A percentile compares a stretch with the other conserved stretches of the same genome.
Conservation (phyloP, 2,113 vertebrate genomes). For the Burhinus bistriatus region DNA sequence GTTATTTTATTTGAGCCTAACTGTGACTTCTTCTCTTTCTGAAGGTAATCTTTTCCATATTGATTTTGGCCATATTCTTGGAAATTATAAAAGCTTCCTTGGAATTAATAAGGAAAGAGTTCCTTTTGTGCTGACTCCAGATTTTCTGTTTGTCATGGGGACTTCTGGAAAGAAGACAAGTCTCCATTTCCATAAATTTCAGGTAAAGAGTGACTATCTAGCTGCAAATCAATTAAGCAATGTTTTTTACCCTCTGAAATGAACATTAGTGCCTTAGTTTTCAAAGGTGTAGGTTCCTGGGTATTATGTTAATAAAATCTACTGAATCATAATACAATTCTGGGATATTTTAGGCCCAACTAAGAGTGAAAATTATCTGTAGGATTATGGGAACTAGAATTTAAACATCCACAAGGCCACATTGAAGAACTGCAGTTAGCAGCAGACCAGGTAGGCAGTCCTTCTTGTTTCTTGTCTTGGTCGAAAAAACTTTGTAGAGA, state of each 20-base stretch:
- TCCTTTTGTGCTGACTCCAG: constrained; percentile 95
- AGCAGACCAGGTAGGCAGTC: neutral
- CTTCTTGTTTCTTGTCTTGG: neutral
- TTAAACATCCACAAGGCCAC: neutral
- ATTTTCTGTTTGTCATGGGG: constrained; percentile 98
- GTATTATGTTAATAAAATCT: neutral
- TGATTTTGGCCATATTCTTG: constrained; percentile 98
- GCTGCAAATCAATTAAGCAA: neutral
- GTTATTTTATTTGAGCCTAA: neutral
- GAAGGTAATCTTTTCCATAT: constrained; percentile 98
- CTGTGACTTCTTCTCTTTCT: constrained; percentile 16
- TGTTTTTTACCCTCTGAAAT: neutral
- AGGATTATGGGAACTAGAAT: neutral
- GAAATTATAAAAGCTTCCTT: constrained; percentile 98
- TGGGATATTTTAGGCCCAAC: neutral
- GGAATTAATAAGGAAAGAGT: constrained; percentile 98
- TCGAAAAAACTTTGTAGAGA: neutral
- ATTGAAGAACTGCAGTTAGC: neutral
- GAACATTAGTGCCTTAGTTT: neutral
- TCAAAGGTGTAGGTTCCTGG: neutral
- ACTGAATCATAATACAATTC: neutral
- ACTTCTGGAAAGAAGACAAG: constrained; percentile 94
- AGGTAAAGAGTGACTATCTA: constrained; percentile 77
- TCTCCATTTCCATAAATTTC: constrained; percentile 93
- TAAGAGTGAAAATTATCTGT: neutral